Percentiles rank a stretch among this genome's conserved stretches.
phyloP scores from a whole-genome alignment of 2,113 vertebrate genomes.

The Furnarius figulus region DNA sequence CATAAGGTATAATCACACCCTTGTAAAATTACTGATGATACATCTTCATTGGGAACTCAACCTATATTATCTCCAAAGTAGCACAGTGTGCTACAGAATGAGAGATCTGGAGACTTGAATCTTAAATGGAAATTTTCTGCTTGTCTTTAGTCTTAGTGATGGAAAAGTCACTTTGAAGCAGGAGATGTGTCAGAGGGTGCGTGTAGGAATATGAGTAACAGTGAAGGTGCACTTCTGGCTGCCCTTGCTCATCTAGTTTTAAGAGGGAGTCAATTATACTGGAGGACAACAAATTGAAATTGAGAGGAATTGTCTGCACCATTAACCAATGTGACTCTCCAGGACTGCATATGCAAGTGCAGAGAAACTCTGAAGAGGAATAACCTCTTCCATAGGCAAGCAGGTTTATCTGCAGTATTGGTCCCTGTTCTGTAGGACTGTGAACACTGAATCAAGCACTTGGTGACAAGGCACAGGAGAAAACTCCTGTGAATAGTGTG shows the following conservation, averaged over 20 bases:
- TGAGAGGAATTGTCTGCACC: background rate
- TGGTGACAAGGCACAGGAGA: background rate
- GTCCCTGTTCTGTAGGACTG: background rate
- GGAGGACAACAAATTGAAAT: conserved; percentile 28
- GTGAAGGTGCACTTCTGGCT: background rate
- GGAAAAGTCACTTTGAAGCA: background rate
- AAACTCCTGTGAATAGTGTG: background rate
- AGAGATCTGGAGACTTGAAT: background rate
- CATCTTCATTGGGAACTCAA: background rate
- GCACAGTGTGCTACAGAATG: background rate
- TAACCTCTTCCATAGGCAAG: background rate
- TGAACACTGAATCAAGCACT: background rate
- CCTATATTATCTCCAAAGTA: background rate
- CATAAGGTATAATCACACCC: background rate
- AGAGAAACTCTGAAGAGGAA: background rate
- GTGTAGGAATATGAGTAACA: background rate
- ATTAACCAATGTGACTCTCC: conserved; percentile 1
- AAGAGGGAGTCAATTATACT: background rate
- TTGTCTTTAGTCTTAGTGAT: background rate
- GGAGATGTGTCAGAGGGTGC: background rate
- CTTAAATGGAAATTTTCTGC: background rate
- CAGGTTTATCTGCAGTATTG: background rate
- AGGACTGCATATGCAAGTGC: background rate
- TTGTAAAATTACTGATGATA: background rate
- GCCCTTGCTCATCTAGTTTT: background rate